Evolutionary conservation across 2,113 vertebrate species (phyloP).

Genomic region (Grammomys dolichurus): DNA sequence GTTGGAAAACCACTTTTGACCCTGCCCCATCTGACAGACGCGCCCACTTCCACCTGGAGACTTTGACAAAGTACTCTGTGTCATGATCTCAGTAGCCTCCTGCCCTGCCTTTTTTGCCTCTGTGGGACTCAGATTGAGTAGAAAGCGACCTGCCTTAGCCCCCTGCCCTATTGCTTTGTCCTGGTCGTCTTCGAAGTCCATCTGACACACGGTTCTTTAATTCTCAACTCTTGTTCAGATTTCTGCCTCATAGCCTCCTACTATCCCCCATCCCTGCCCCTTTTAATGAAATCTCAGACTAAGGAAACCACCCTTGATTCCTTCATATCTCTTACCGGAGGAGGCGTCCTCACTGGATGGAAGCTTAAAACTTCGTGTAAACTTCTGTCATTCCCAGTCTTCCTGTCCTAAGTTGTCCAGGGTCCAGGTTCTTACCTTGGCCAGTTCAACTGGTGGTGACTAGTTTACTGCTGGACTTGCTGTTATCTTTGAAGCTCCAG

Average conservation of each 20-base stretch:
- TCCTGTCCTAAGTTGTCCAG: background rate
- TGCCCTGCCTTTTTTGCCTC: background rate
- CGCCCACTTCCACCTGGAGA: constrained; percentile 40
- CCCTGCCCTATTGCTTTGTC: background rate
- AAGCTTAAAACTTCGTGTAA: constrained; percentile 5
- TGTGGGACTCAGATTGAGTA: constrained; percentile 1
- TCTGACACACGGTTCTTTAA: background rate
- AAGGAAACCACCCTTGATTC: background rate
- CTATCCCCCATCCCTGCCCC: background rate
- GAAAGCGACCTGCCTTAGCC: background rate
- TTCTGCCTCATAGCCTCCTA: background rate
- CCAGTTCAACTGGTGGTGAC: background rate
- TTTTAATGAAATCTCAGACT: background rate
- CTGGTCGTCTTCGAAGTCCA: background rate
- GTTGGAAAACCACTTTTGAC: background rate
- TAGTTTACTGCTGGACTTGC: background rate
- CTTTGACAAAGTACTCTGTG: constrained; percentile 61
- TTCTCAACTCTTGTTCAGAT: background rate
- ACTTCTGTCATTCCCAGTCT: constrained; percentile 7
- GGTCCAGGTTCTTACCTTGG: background rate
- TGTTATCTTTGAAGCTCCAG: background rate
- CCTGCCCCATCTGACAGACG: constrained; percentile 72
- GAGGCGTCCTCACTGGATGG: background rate
- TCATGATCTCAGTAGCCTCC: background rate
- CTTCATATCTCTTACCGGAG: background rate